A percentile compares a stretch with the other conserved stretches of the same genome.
phyloP scores from a whole-genome alignment of 2,888 invertebrate genomes.

The Heliconius sara region DNA sequence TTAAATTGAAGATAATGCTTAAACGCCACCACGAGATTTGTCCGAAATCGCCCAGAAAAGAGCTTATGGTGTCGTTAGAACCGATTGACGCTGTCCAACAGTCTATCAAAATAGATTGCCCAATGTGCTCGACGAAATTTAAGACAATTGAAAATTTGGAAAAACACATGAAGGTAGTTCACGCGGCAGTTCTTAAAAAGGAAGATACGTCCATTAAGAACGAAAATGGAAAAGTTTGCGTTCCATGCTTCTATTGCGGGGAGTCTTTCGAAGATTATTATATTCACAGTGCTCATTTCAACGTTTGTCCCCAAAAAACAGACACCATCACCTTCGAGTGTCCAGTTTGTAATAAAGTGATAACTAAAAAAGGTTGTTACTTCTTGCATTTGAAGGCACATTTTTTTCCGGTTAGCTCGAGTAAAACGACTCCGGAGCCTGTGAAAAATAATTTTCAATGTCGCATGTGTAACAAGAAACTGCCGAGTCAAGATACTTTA shows the following conservation, averaged over 20 bases:
- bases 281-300: constrained; percentile 65
- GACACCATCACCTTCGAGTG: constrained; percentile 59
- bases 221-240: constrained; percentile 51
- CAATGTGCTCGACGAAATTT: constrained; percentile 69
- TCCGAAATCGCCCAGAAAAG: constrained; percentile 63
- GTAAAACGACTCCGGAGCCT: constrained; percentile 28
- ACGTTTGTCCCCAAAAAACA: constrained; percentile 60
- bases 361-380: constrained; percentile 60
- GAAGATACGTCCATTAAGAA: constrained; percentile 40
- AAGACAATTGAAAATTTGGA: constrained; percentile 69
- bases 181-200: constrained; percentile 64
- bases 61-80: constrained; percentile 67
- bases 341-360: constrained; percentile 64
- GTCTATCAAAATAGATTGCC: constrained; percentile 59
- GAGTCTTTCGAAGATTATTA: constrained; percentile 67
- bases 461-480: constrained; percentile 69
- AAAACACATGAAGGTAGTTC: constrained; percentile 72
- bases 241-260: constrained; percentile 71
- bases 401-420: constrained; percentile 55
- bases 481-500: constrained; percentile 67
- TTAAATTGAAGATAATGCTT: constrained; percentile 80
- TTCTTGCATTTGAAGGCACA: constrained; percentile 68
- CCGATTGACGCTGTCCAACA: constrained; percentile 62
- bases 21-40: constrained; percentile 72
- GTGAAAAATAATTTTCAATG: constrained; percentile 58